These are phyloP conservation scores for Netelia inedita DNA, from an alignment of 2,888 invertebrate species.

Conservation along the genomic window DNA sequence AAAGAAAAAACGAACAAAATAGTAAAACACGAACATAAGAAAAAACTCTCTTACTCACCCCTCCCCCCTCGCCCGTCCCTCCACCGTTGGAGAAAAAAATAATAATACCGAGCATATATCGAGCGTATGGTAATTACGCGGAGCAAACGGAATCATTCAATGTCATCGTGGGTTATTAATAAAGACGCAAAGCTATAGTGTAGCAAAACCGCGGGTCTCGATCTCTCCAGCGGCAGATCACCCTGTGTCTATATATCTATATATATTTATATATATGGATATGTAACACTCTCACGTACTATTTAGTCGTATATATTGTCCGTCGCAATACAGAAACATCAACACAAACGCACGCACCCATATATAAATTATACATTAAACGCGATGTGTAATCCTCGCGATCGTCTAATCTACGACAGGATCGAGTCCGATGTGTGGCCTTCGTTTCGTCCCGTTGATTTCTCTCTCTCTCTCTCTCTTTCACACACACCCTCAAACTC, in stretches of 20 bases:
- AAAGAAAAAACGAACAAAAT: slow-evolving; percentile 6
- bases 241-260: slow-evolving; percentile 18
- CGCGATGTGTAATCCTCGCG: slow-evolving; percentile 67
- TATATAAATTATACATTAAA: neutral
- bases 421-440: slow-evolving; percentile 74
- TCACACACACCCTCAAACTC: slow-evolving; percentile 18
- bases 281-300: too few relatives aligned
- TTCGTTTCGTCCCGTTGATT: slow-evolving; percentile 68
- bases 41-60: neutral
- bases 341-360: neutral
- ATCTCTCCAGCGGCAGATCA: slow-evolving; percentile 17
- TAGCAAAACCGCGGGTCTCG: slow-evolving; percentile 38
- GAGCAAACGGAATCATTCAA: slow-evolving; percentile 80
- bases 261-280: neutral
- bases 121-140: slow-evolving; percentile 79
- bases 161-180: slow-evolving; percentile 83
- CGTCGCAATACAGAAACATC: too few relatives aligned
- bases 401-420: slow-evolving; percentile 80
- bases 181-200: slow-evolving; percentile 79
- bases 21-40: neutral
- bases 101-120: slow-evolving; percentile 19
- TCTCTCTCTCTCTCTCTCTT: slow-evolving; percentile 46
- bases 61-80: too few relatives aligned
- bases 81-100: neutral
- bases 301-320: neutral